These are phyloP conservation scores for Gobiocypris rarus DNA, from an alignment of 2,113 vertebrate genomes.

Conservation along the genomic window DNA sequence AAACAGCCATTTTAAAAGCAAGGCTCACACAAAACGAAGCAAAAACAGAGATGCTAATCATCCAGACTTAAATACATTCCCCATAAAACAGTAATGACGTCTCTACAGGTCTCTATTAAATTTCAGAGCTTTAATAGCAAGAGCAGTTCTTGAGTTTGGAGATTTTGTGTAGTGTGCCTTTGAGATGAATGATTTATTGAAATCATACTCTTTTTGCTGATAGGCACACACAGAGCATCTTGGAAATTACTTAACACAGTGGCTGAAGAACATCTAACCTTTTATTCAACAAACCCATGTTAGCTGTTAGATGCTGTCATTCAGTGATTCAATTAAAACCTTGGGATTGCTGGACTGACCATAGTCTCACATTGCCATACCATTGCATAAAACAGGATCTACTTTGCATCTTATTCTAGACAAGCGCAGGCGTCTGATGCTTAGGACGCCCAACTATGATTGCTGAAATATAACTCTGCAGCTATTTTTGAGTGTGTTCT, in stretches of 20 bases:
- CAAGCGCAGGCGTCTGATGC: not conserved
- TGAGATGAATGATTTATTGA: slow-evolving; percentile 9
- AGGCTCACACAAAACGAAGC: not conserved
- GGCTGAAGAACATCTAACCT: not conserved
- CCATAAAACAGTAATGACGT: slow-evolving; percentile 4
- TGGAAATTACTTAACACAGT: not conserved
- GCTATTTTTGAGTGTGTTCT: not conserved
- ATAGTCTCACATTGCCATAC: not conserved
- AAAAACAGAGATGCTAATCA: not conserved
- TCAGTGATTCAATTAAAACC: not conserved
- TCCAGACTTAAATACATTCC: not conserved
- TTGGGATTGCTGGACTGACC: not conserved
- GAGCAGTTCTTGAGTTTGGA: slow-evolving; percentile 5
- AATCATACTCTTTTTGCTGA: not conserved
- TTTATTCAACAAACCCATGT: not conserved
- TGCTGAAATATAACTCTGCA: not conserved
- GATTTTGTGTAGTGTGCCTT: not conserved
- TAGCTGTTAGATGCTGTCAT: not conserved
- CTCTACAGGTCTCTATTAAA: not conserved
- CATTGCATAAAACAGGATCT: not conserved
- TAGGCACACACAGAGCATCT: not conserved
- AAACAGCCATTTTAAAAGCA: not conserved
- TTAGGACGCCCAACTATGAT: not conserved
- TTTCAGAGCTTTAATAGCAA: not conserved
- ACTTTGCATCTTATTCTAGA: not conserved